phyloP scores from a whole-genome alignment of 2,113 vertebrate genomes.

The Thermophis baileyi region DNA sequence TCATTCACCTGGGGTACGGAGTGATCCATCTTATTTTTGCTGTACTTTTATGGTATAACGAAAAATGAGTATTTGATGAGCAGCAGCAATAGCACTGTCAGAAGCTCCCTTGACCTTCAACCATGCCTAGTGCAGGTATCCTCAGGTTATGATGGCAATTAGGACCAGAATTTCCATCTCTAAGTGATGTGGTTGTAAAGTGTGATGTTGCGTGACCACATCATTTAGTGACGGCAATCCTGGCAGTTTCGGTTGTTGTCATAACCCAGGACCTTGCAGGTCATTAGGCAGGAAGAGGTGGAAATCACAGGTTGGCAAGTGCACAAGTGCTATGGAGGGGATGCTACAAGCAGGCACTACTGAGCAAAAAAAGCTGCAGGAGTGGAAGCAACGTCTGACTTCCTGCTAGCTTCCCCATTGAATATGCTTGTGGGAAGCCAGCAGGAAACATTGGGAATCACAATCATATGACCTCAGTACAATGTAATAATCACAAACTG shows the following conservation, averaged over 20 bases:
- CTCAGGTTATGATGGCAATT: not conserved
- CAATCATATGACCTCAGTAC: not conserved
- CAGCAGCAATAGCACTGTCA: not conserved
- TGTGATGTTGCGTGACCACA: not conserved
- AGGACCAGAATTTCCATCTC: not conserved
- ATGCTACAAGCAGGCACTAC: not conserved
- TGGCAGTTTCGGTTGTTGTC: not conserved
- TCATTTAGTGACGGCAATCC: not conserved
- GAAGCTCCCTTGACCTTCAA: not conserved
- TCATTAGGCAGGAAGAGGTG: not conserved
- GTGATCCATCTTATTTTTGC: not conserved
- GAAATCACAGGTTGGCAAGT: not conserved
- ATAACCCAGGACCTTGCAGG: not conserved
- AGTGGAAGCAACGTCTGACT: not conserved
- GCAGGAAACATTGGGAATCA: not conserved
- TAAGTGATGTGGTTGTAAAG: not conserved
- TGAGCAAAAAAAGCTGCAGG: not conserved
- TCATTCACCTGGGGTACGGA: not conserved
- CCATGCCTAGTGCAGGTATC: not conserved
- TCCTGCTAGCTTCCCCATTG: not conserved
- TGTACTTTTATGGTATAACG: not conserved
- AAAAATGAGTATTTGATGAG: not conserved
- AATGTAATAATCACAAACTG: not conserved
- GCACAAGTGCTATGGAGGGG: not conserved
- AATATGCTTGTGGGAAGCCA: not conserved